These are phyloP conservation scores for Pseudomyrmex cubaensis DNA, from an alignment of 1,140 invertebrate species.

Conservation along the genomic window DNA sequence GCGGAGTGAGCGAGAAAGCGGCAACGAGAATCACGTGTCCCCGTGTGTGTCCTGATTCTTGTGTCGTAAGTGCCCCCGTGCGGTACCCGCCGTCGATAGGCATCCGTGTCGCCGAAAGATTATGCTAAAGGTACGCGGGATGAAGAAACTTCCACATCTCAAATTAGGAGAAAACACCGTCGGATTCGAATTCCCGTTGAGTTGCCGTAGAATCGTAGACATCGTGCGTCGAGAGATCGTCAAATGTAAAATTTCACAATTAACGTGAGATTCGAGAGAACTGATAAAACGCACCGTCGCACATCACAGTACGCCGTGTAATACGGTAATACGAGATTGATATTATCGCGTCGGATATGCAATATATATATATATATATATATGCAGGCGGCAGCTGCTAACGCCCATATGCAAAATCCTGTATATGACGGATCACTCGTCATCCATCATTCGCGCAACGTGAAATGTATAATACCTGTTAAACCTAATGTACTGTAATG, in stretches of 20 bases:
- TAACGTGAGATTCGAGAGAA: not conserved
- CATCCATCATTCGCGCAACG: slow-evolving; percentile 46
- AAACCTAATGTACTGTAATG: slow-evolving; percentile 42
- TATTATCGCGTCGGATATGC: slow-evolving; percentile 6
- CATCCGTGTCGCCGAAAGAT: slow-evolving; percentile 79
- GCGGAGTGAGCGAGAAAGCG: slow-evolving; percentile 12
- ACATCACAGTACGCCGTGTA: not conserved
- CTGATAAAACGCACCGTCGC: not conserved
- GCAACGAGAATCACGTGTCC: slow-evolving; percentile 61
- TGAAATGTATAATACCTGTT: slow-evolving; percentile 41
- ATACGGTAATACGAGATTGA: slow-evolving; percentile 16
- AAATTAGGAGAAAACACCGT: slow-evolving; percentile 76
- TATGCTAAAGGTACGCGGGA: slow-evolving; percentile 82
- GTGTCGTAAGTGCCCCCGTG: slow-evolving; percentile 58
- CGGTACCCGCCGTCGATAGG: slow-evolving; percentile 73
- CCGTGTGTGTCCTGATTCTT: slow-evolving; percentile 68
- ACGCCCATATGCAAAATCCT: slow-evolving; percentile 49
- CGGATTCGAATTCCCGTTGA: slow-evolving; percentile 48
- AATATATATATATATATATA: not conserved
- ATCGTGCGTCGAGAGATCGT: not conserved
- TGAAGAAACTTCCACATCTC: slow-evolving; percentile 74
- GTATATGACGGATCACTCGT: slow-evolving; percentile 47
- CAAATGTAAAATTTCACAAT: not conserved
- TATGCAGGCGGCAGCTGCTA: slow-evolving; percentile 12
- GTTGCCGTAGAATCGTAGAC: slow-evolving; percentile 11